Evolutionary conservation across 2,888 invertebrate species (phyloP), one percentile per base, ranked within the genome.

Genomic region (Tachina fera): DNA sequence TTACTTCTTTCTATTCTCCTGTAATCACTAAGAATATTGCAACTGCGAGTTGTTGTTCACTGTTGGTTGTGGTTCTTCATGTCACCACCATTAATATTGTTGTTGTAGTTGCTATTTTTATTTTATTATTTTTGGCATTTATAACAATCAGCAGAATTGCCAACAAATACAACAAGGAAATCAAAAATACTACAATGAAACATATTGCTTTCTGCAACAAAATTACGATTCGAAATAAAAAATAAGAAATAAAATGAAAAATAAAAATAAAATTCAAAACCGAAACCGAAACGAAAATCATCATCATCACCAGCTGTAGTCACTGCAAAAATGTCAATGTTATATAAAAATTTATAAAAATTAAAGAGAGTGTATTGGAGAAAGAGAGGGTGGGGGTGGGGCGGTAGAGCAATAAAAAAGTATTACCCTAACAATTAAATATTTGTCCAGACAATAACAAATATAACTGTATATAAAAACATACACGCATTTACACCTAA

Each of bases 91-190:
- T 19, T 22, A 53, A 56, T 75, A 43, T 51, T n/a, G 14, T 58
- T 60, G 61, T 43, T 60, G 58, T 39, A 56, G 41, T 61, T 82
- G 51, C n/a, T 49, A 65, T 75, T 75, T 75, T 49, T 51, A 19
- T 70, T 70, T 60, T 31, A 75, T 63, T 80, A 51, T 76, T 76
- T 31, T 71, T 84, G 84, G 41, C 43, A 60, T 56, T 75, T 67
- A 14, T 19, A 53, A 19, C 49, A 72, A 82, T 71, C 63, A 51
- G 60, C 68, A 75, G 11, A 22, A 63, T 41, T 16, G 45, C 53
- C 68, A 70, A 68, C 70, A 67, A 31, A 31, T 3, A 53, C 16
- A 81, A 80, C 58, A 72, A 53, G 22, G 14, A 58, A 58, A 68
- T 14, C 39, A 76, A 60, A 41, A 43, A 72, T 43, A 51, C 16